A percentile compares a stretch with the other conserved stretches of the same genome.
These are phyloP conservation scores for Sweltsa coloradensis DNA, from an alignment of 1,140 invertebrate genomes.

Conservation along the genomic window DNA sequence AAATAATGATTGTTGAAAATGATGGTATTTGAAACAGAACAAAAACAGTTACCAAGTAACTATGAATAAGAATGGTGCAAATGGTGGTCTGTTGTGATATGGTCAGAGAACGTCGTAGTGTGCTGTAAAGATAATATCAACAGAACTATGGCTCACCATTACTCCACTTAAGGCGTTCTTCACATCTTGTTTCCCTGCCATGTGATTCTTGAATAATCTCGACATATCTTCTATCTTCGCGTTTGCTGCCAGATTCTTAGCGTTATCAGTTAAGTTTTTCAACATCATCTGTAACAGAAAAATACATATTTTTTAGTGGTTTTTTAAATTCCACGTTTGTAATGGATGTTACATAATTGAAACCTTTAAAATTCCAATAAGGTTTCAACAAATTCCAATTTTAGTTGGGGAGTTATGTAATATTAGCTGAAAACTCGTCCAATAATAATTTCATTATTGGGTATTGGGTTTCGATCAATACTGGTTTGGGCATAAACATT, in stretches of 20 bases:
- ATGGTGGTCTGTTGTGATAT: too few relatives aligned
- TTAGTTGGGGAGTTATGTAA: too few relatives aligned
- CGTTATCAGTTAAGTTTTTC: slow-evolving; percentile 90
- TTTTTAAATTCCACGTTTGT: neutral
- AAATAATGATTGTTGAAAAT: slow-evolving; percentile 1
- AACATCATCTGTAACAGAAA: slow-evolving; percentile 69
- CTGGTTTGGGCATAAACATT: too few relatives aligned
- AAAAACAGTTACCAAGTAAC: too few relatives aligned
- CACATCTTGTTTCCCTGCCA: slow-evolving; percentile 86
- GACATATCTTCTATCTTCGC: slow-evolving; percentile 97
- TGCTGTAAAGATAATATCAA: too few relatives aligned
- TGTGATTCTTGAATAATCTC: slow-evolving; percentile 83
- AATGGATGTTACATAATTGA: neutral
- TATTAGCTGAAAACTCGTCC: too few relatives aligned
- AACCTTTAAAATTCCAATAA: too few relatives aligned
- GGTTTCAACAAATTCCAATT: too few relatives aligned
- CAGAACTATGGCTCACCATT: slow-evolving; percentile 61
- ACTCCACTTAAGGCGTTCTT: slow-evolving; percentile 88
- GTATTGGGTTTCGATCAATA: too few relatives aligned
- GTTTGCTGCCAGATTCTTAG: slow-evolving; percentile 90
- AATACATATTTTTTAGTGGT: slow-evolving; percentile 1
- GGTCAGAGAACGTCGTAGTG: neutral
- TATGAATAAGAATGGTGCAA: too few relatives aligned
- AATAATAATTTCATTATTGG: too few relatives aligned
- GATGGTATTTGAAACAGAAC: neutral